Evolutionary conservation across 2,797 vertebrate species (phyloP), one percentile per base, ranked within the genome.

Genomic region (Telmatherina bonti): DNA sequence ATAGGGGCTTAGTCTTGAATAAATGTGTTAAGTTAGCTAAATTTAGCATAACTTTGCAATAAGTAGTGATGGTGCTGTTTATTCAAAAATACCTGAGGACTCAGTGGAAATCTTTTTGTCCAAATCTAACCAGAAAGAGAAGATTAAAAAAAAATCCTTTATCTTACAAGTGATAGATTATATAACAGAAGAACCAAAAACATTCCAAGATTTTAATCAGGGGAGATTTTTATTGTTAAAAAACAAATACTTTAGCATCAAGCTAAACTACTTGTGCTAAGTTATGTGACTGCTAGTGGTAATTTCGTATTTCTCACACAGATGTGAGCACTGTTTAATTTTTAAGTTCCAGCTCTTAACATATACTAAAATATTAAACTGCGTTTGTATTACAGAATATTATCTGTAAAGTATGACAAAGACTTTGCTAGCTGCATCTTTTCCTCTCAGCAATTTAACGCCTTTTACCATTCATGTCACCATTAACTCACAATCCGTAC

Each of bases 401-500:
- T 11, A 26, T 43, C 31, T 57, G 26, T 38, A 18, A 74, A 54
- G 7, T 52, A 63, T 36, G 43, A 49, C 30, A 15, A 60, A 60
- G 27, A 53, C 36, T 27, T 33, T 60, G n/a, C 26, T 30, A 27
- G 13, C 26, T 15, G 7, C 11, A 18, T 27, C 27, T 52, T 69
- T 60, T 36, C 57, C n/a, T 12, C 35, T 56, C 18, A 62, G 49
- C 30, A 33, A 13, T 65, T 68, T 30, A 26, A 58, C 73, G 75
- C 33, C 67, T 73, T 71, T 74, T n/a, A 33, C 61, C 56, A 57
- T 31, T 20, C 1, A 24, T 61, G 49, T 74, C 66, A 81, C 73
- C 38, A 85, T 74, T 79, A 80, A 76, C 72, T 60, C 20, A 22
- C 45, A 12, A 33, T 29, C 30, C 51, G 22, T 9, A 49, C 62